Evolutionary conservation across 1,140 invertebrate genomes (phyloP), one percentile per base, ranked within the genome.

Genomic region (Drosophila kikkawai): DNA sequence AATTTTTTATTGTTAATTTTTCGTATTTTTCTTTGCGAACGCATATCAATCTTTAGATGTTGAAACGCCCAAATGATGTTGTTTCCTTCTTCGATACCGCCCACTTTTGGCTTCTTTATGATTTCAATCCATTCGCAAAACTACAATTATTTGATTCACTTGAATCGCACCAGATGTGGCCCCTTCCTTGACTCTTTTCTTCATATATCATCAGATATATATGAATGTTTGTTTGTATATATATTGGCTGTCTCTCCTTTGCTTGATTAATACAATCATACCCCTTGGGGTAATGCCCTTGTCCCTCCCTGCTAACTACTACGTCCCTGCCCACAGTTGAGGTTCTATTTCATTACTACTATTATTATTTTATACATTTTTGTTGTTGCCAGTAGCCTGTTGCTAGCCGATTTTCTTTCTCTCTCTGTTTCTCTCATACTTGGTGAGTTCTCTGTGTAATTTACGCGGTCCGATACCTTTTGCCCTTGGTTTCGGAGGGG

Each of bases 221-320:
- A 15, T 32, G 1, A 42, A 15, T 47, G 12, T 50, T n/a, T n/a
- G 3, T 22, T 12, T 22, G 8, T 51, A 11, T 6, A 34, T 37
- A 9, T 41, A 39, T 55, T 8, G 37, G 26, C 7, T 44, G 26
- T 8, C 9, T 48, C 56, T 41, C 22, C 51, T 59, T 58, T 17
- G 12, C 70, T 69, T 69, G 68, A 69, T 82, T 87, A 82, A 85
- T 82, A 66, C 68, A 71, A 71, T 66, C 68, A 66, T 80, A 63
- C 50, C 47, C 75, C 75, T 66, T 70, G 64, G 74, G 50, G 82
- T 13, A 45, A 48, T 34, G 32, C 63, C 56, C 29, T 44, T 61
- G 51, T 41, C 39, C 50, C 59, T 50, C 67, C 61, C 48, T 42
- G 41, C 66, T 77, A 53, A 55, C 47, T 50, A 11, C 15, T 50